Evolutionary conservation across 1,140 invertebrate genomes (phyloP), one percentile per base, ranked within the genome.

Genomic region (Zelostemma sp.): DNA sequence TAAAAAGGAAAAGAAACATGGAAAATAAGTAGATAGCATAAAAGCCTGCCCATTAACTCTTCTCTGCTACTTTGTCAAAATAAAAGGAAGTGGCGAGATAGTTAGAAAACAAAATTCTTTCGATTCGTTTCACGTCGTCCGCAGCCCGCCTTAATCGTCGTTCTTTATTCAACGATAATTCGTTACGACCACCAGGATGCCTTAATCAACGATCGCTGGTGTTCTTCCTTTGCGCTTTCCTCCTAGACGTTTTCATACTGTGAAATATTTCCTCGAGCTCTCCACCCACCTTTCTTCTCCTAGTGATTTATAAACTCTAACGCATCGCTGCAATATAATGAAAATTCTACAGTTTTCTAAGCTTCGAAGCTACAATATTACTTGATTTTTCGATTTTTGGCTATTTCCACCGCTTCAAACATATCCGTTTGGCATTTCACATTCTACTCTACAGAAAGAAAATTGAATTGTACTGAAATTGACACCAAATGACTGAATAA

Each of bases 91-190:
- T 38, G 51, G 40, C 45, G 6, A 11, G 28, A 16, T 46, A 49
- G 72, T 76, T 68, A 72, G 33, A 74, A 61, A 74, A 49, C 17
- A 56, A 72, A 75, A 75, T 56, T 68, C 57, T 67, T 57, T 62
- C 67, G 66, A 76, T 72, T 66, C 57, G 38, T 63, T 68, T 54
- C 57, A 56, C 64, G 64, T 68, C 64, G 40, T 49, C 54, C 35
- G 46, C 55, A 68, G 62, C 25, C 69, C 47, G 14, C 48, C 58
- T 69, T 76, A 75, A 74, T 73, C 59, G 70, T 38, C 35, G 18
- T 48, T 50, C 54, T 78, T 73, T 70, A 72, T 75, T 69, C 60
- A 46, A 61, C 65, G 62, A 78, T 79, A 79, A 81, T 76, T 79
- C 75, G 61, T 68, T 47, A 59, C 25, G 68, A 70, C 69, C 49